Base-by-base conservation (phyloP, 2,797 vertebrate genomes). In the Falco naumanni region DNA sequence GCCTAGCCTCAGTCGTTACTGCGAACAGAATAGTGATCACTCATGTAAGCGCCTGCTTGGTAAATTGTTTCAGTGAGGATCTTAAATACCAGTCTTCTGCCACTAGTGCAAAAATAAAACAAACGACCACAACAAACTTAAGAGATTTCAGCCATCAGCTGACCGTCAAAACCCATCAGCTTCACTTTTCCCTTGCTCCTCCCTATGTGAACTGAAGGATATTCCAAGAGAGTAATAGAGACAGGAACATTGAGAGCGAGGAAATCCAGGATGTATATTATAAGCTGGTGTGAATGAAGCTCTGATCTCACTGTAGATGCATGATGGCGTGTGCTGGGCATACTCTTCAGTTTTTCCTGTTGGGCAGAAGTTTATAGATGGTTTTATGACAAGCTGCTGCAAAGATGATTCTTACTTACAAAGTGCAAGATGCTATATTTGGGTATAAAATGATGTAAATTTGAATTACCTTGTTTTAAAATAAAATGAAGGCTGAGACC, bases 21-120 rank as follows among this genome's bases (percentile, higher is more conserved):
- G 47, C 29, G 5, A 15, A 12, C 33, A 14, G 29, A 86, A 22
- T 1, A 22, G 34, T 1, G 11, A 34, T 56, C 33, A 7, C 10
- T 37, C 43, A 2, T 26, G 34, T 48, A 50, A n/a, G 18, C 1
- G 0, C 48, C 54, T 31, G 28, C 13, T 10, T n/a, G 6, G 18
- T 10, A n/a, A 8, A 10, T 45, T 19, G 22, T 59, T 51, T 65
- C 20, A 13, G 1, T 26, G 51, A 66, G 37, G 29, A 22, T 50
- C 34, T 77, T 61, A 19, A 50, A 1, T 61, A 29, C 22, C 51
- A 5, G 20, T 15, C 10, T 41, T 29, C 22, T 59, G 66, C 25
- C 22, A 24, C 0, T 8, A n/a, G 37, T 54, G 15, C 43, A 43
- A 43, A 43, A 43, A 16, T 43, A 13, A 45, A 70, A 59, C 20